Conservation (phyloP, 2,113 vertebrate genomes). For the Notarius lentiginosus region DNA sequence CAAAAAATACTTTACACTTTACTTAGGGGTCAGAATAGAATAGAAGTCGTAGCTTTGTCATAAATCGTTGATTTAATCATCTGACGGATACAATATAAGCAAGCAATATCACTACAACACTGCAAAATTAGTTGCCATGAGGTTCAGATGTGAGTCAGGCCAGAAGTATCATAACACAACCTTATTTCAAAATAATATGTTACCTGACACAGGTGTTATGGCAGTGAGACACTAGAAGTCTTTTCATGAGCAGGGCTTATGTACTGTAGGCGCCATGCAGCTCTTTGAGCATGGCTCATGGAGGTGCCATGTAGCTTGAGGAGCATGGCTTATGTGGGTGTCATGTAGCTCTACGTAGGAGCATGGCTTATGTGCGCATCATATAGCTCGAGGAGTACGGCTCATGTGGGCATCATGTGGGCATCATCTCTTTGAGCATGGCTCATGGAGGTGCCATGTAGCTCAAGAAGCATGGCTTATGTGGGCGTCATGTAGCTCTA, state of each 20-base stretch:
- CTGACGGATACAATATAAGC: not conserved
- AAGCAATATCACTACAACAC: not conserved
- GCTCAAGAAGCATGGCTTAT: not conserved
- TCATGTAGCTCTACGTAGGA: no score
- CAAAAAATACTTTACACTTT: no score
- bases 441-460: not conserved
- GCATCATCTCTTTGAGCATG: not conserved
- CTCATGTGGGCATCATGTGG: not conserved
- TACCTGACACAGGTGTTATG: not conserved
- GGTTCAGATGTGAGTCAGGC: not conserved
- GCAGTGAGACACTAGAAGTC: not conserved
- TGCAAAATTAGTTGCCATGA: not conserved
- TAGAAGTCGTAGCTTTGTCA: not conserved
- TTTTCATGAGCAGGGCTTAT: not conserved
- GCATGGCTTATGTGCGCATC: no score
- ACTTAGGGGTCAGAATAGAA: not conserved
- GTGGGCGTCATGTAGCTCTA: not conserved
- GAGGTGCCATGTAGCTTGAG: not conserved
- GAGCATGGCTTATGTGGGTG: no score
- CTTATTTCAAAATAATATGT: not conserved
- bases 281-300: no score
- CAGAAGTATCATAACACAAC: not conserved
- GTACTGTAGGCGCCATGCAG: not conserved
- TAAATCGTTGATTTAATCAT: not conserved
- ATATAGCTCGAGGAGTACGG: no score